Evolutionary conservation across 2,113 vertebrate species (phyloP).

Genomic region (Nothocercus julius): DNA sequence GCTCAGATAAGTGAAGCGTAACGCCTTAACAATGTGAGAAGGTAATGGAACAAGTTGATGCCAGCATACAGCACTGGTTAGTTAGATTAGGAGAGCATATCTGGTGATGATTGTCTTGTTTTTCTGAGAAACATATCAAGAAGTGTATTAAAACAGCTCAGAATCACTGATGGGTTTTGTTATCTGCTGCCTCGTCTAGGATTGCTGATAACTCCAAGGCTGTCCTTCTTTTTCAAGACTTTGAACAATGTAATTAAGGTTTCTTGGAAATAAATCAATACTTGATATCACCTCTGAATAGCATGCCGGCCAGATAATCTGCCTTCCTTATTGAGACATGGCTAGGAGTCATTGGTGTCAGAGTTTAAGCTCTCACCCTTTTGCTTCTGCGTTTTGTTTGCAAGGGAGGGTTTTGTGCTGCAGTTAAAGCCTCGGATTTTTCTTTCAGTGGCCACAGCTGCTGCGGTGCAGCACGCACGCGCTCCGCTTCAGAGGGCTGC

Average conservation of each 20-base stretch:
- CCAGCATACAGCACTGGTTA: background rate
- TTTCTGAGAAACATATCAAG: background rate
- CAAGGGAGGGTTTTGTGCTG: background rate
- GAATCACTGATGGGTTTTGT: conserved; percentile 21
- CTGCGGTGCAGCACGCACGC: background rate
- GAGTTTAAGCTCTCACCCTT: conserved; percentile 2
- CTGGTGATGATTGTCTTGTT: background rate
- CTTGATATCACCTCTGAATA: conserved; percentile 9
- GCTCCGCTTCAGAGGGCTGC: background rate
- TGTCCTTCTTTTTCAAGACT: conserved; percentile 3
- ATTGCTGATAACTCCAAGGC: background rate
- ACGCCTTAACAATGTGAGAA: background rate
- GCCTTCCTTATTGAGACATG: conserved; percentile 3
- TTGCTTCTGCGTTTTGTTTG: background rate
- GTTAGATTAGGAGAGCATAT: conserved; percentile 12
- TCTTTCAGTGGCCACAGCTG: background rate
- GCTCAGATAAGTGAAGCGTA: conserved; percentile 3
- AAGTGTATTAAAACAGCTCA: conserved; percentile 21
- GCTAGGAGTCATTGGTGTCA: background rate
- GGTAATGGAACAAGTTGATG: conserved; percentile 32
- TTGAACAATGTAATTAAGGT: conserved; percentile 34
- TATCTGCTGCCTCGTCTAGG: background rate
- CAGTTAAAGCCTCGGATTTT: background rate
- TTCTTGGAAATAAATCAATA: conserved; percentile 59
- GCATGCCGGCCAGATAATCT: background rate